A percentile compares a stretch with the other conserved stretches of the same genome.
Evolutionary conservation across 2,113 vertebrate genomes (phyloP).

Genomic region (Bombycilla garrulus): DNA sequence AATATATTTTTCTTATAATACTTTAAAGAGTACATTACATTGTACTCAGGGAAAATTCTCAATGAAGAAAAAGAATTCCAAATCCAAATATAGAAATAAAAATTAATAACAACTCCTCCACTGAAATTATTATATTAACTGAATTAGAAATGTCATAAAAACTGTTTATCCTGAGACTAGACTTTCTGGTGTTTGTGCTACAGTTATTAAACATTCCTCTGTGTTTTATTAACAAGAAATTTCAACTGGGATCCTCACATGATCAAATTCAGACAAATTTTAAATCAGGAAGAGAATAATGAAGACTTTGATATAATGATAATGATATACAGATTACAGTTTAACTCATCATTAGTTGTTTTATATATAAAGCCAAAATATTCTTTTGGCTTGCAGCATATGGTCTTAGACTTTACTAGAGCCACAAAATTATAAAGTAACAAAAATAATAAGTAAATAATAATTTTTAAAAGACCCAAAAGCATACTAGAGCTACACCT

Average conservation of each 20-base stretch:
- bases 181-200: background rate
- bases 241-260: background rate
- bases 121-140: background rate
- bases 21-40: background rate
- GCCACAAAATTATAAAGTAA: background rate
- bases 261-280: background rate
- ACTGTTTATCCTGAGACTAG: background rate
- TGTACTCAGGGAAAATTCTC: background rate
- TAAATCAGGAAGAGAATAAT: background rate
- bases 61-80: background rate
- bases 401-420: background rate
- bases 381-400: background rate
- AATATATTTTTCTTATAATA: background rate
- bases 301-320: background rate
- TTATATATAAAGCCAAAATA: background rate
- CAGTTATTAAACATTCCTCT: background rate
- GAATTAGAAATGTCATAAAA: background rate
- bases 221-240: background rate
- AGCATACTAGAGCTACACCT: fast-evolving
- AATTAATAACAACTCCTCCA: background rate
- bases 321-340: background rate
- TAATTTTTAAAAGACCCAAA: fast-evolving
- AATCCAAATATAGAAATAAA: background rate
- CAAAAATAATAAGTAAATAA: background rate
- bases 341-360: background rate